Evolutionary conservation across 1,140 invertebrate genomes (phyloP).

Genomic region (Panagrolaimus sp.): DNA sequence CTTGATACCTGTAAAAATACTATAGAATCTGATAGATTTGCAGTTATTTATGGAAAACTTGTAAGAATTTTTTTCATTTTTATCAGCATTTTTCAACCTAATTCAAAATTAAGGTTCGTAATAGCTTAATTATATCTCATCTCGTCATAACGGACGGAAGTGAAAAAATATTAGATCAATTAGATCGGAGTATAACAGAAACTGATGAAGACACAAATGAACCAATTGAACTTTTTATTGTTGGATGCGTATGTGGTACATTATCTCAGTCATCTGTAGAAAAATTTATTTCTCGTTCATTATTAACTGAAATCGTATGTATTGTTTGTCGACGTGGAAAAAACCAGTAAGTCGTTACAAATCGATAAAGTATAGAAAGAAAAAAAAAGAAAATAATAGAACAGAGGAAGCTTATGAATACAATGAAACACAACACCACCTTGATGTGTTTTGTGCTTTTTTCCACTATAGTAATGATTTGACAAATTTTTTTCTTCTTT

Average conservation of each 20-base stretch:
- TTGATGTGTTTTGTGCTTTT: background rate
- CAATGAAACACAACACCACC: background rate
- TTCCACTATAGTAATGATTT: background rate
- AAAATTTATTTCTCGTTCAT: background rate
- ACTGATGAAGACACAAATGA: background rate
- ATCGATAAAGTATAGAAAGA: too few species aligned
- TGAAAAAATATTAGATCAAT: background rate
- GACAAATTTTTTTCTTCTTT: too few species aligned
- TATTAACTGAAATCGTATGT: slow-evolving; percentile 3
- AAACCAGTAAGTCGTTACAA: background rate
- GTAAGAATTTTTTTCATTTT: slow-evolving; percentile 2
- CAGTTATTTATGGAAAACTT: background rate
- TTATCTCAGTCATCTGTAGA: background rate
- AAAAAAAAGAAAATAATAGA: too few species aligned
- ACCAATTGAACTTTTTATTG: background rate
- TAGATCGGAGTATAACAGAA: background rate
- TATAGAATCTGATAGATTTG: background rate
- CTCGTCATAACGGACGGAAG: background rate
- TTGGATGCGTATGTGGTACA: background rate
- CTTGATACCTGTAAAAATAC: background rate
- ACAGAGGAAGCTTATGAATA: too few species aligned
- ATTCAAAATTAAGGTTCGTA: background rate
- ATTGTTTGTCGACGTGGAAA: background rate
- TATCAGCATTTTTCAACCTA: background rate
- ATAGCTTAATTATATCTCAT: background rate